Conservation (phyloP, 2,888 invertebrate species). For the Yponomeuta evonymella region DNA sequence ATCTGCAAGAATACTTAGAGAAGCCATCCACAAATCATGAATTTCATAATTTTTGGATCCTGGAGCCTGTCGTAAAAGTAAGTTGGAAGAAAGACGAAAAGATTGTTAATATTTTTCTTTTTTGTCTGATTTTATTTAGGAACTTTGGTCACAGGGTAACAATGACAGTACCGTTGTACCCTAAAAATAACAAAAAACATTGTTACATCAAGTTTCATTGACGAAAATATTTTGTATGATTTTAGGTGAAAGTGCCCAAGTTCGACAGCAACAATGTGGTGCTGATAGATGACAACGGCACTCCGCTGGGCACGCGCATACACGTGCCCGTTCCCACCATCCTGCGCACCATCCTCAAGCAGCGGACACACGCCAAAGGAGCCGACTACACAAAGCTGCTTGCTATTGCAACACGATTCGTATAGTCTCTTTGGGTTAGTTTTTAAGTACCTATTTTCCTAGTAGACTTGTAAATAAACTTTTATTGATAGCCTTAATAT, state of each 20-base stretch:
- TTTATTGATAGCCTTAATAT: not conserved
- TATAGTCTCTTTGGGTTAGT: constrained; percentile 63
- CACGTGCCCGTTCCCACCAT: constrained; percentile 96
- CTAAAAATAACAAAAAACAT: too few relatives aligned
- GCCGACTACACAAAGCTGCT: constrained; percentile 95
- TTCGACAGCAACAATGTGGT: constrained; percentile 98
- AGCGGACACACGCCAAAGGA: constrained; percentile 86
- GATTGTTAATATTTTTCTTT: too few relatives aligned
- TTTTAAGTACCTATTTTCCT: constrained; percentile 19
- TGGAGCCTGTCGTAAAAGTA: too few relatives aligned
- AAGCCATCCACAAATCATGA: too few relatives aligned
- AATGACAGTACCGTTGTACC: too few relatives aligned
- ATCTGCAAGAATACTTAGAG: too few relatives aligned
- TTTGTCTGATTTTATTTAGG: too few relatives aligned
- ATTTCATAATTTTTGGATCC: too few relatives aligned
- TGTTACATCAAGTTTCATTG: too few relatives aligned
- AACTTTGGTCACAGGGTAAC: too few relatives aligned
- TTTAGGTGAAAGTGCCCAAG: constrained; percentile 83
- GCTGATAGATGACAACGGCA: constrained; percentile 94
- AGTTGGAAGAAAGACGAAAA: too few relatives aligned
- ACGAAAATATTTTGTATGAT: too few relatives aligned
- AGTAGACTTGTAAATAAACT: constrained; percentile 37
- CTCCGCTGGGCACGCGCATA: constrained; percentile 95
- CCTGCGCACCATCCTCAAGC: constrained; percentile 88
- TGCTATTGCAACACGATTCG: constrained; percentile 91